Evolutionary conservation across 2,797 vertebrate genomes (phyloP).

Genomic region (Acanthiza pusilla): DNA sequence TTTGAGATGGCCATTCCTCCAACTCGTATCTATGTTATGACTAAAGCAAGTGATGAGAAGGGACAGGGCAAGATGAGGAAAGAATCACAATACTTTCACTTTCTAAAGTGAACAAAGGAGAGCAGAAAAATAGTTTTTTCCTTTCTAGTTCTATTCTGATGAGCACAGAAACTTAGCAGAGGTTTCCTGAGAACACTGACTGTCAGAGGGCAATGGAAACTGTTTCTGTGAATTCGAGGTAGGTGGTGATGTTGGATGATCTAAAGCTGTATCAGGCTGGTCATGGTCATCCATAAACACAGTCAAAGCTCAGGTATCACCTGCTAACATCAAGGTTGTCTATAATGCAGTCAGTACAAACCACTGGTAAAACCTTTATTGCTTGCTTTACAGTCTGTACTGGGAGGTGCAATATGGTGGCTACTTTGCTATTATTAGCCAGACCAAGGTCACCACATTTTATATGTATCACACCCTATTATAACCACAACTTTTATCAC

Average conservation of each 20-base stretch:
- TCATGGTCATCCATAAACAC: background rate
- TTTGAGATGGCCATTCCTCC: background rate
- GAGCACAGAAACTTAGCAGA: background rate
- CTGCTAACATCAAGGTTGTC: background rate
- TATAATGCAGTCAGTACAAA: background rate
- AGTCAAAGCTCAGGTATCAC: background rate
- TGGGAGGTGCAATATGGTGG: background rate
- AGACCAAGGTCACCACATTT: background rate
- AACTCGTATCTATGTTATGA: background rate
- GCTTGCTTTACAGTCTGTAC: background rate
- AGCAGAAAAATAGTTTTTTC: background rate
- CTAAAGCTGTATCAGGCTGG: background rate
- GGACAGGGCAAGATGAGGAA: background rate
- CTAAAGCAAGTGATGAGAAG: background rate
- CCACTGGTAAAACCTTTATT: background rate
- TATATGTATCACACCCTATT: too few species aligned
- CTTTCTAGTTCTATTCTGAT: background rate
- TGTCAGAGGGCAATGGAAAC: background rate
- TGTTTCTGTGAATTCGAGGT: background rate
- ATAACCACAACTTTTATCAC: background rate
- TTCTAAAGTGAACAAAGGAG: background rate
- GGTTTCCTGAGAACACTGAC: background rate
- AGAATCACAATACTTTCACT: background rate
- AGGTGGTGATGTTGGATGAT: background rate
- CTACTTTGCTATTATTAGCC: background rate